A percentile compares a stretch with the other conserved stretches of the same genome.
These are phyloP conservation scores for Scaptomyza flava DNA, from an alignment of 2,888 invertebrate species.

Conservation along the genomic window DNA sequence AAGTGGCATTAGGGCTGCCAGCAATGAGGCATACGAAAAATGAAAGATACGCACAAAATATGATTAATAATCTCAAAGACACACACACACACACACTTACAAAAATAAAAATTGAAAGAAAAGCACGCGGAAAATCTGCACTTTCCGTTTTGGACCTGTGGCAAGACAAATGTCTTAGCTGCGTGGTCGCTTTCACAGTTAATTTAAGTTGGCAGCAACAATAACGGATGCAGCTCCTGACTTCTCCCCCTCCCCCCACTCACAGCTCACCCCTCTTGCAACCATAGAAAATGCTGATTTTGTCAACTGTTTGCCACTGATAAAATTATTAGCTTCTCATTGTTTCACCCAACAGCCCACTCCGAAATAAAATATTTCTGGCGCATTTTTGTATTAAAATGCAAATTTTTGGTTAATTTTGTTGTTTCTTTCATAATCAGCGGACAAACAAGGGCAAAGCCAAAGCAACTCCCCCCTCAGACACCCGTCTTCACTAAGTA, in stretches of 20 bases:
- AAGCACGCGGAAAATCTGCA: slow-evolving; percentile 51
- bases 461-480: not conserved
- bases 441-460: slow-evolving; percentile 46
- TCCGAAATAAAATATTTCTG: slow-evolving; percentile 20
- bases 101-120: slow-evolving; percentile 9
- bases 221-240: slow-evolving; percentile 67
- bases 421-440: slow-evolving; percentile 82
- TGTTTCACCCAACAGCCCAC: slow-evolving; percentile 41
- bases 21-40: slow-evolving; percentile 73
- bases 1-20: slow-evolving; percentile 40
- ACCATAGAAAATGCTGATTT: slow-evolving; percentile 78
- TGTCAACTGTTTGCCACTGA: slow-evolving; percentile 82
- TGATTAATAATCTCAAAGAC: slow-evolving; percentile 80
- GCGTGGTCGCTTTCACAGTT: slow-evolving; percentile 82
- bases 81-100: slow-evolving; percentile 40
- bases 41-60: slow-evolving; percentile 79
- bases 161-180: slow-evolving; percentile 81
- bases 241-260: not conserved
- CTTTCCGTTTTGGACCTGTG: slow-evolving; percentile 39
- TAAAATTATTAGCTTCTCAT: slow-evolving; percentile 82
- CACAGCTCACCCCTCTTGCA: not conserved
- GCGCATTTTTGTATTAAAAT: slow-evolving; percentile 79
- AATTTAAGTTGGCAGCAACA: slow-evolving; percentile 75
- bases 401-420: slow-evolving; percentile 82
- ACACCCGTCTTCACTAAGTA: not conserved